Percentiles rank a stretch among this genome's conserved stretches.
phyloP scores from a whole-genome alignment of 2,113 vertebrate species.

The Eretmochelys imbricata region DNA sequence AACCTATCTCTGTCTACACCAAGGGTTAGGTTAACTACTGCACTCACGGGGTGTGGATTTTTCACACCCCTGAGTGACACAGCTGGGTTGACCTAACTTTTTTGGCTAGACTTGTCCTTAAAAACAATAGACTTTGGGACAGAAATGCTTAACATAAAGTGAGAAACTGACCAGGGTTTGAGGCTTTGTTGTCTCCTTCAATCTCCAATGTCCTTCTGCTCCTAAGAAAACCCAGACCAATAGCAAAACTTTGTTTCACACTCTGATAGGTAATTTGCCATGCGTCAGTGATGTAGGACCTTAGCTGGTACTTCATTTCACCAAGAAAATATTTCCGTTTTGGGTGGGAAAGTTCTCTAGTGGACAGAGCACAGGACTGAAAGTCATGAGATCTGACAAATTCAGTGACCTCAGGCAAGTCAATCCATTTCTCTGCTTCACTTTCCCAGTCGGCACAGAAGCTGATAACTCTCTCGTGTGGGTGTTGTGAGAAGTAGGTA shows the following conservation, averaged over 20 bases:
- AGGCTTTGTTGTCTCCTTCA: neutral
- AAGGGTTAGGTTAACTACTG: neutral
- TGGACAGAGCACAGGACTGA: neutral
- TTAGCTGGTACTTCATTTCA: neutral
- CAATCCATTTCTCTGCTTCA: neutral
- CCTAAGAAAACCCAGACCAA: neutral
- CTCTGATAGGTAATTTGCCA: neutral
- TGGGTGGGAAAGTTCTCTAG: neutral
- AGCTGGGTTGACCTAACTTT: neutral
- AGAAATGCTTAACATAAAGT: neutral
- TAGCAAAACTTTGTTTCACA: neutral
- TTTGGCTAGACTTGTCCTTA: neutral
- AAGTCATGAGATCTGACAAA: neutral
- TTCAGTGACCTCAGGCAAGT: slow-evolving; percentile 11
- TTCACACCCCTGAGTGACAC: neutral
- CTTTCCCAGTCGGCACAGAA: neutral
- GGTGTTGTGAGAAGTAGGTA: neutral
- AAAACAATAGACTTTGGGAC: too few species aligned
- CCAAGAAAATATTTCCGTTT: neutral
- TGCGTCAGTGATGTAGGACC: neutral
- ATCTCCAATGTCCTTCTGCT: neutral
- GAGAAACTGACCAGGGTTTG: neutral
- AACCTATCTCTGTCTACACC: too few species aligned
- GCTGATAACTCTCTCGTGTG: neutral
- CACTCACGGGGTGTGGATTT: neutral